Evolutionary conservation across 1,140 invertebrate species (phyloP), one percentile per base, ranked within the genome.

Genomic region (Nymphalis io): DNA sequence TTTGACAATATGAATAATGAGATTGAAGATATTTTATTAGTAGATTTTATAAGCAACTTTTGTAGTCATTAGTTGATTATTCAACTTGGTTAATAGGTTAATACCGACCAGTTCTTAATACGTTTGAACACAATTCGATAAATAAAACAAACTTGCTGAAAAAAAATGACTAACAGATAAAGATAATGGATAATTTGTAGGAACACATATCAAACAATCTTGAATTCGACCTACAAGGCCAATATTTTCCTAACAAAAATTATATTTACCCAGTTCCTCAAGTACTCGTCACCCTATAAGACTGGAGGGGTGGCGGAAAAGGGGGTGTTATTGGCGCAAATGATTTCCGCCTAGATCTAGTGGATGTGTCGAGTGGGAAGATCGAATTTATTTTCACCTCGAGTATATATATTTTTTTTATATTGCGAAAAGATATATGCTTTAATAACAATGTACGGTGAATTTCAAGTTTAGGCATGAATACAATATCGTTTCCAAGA

Each of bases 191-290:
- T 13, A 55, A 55, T 55, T 55, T 51, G 3, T 51, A 11, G 12
- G 16, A 55, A 55, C 27, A 68, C 38, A 68, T 39, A 68, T 27
- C 23, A 68, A 67, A 46, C 44, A 74, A 71, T 65, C 69, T 58
- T 21, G 21, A 27, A 55, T 55, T n/a, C 60, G 48, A 71, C 63
- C 61, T 68, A 70, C 59, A 55, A 27, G 62, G 60, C 66, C 48
- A 82, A 83, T 83, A 83, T 85, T 85, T 85, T 80, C 78, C 64
- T 73, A 76, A 70, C 67, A 80, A 83, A 79, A 81, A 80, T 81
- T 79, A 81, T 85, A 83, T 82, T 85, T 79, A 75, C 79, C 53
- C 48, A 72, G 70, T 72, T 64, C 46, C 48, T 57, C 40, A 59
- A 61, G 58, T 60, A 66, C 63, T 58, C 59, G 60, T 58, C 68